Evolutionary conservation across 1,140 invertebrate species (phyloP).

Genomic region (Amphibalanus amphitrite): DNA sequence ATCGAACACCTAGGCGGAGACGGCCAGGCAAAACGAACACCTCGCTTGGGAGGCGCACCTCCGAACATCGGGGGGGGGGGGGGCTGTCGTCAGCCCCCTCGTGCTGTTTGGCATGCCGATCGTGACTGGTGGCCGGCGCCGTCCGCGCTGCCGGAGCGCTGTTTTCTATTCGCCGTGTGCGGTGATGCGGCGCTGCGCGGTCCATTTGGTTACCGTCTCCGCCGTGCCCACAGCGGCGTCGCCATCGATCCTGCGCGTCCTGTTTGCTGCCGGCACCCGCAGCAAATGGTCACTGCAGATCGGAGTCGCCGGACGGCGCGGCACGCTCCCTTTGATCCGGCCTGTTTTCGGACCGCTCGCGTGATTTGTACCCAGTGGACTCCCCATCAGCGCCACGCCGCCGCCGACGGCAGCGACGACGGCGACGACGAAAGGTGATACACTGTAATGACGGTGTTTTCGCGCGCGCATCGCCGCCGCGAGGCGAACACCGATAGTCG

Average conservation of each 20-base stretch:
- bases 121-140: no score
- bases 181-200: neutral
- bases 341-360: neutral
- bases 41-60: no score
- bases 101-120: no score
- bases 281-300: neutral
- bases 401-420: no score
- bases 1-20: no score
- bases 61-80: no score
- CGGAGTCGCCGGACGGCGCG: no score
- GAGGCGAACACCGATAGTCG: neutral
- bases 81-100: no score
- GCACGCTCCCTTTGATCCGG: neutral
- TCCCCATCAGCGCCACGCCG: no score
- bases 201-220: neutral
- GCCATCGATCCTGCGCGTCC: neutral
- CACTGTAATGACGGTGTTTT: neutral
- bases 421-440: neutral
- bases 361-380: neutral
- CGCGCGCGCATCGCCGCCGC: neutral
- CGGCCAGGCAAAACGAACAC: no score
- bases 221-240: no score
- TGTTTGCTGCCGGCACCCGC: neutral
- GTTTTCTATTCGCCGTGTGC: neutral
- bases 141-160: neutral